phyloP scores from a whole-genome alignment of 2,113 vertebrate species.

The Dasyprocta punctata region DNA sequence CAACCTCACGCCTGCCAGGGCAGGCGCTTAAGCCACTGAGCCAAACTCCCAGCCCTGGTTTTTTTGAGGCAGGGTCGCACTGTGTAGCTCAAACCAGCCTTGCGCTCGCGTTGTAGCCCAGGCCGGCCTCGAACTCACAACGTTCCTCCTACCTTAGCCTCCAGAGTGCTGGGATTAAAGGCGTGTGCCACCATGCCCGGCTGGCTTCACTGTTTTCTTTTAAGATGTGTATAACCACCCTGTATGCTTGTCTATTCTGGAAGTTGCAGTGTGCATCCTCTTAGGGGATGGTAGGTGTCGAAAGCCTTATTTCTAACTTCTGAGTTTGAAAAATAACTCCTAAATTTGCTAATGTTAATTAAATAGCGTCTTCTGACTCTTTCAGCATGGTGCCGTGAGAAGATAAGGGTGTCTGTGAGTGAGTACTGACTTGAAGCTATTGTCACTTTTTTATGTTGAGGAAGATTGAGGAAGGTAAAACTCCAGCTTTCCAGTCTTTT shows the following conservation, averaged over 20 bases:
- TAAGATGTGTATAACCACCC: conserved; percentile 35
- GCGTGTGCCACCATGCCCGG: too few relatives aligned
- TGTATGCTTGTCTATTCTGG: not conserved
- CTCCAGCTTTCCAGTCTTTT: conserved; percentile 43
- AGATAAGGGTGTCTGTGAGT: not conserved
- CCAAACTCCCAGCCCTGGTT: too few relatives aligned
- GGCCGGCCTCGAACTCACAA: too few relatives aligned
- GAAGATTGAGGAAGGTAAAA: conserved; percentile 34
- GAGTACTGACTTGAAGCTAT: not conserved
- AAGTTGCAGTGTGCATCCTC: not conserved
- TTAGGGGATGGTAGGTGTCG: not conserved
- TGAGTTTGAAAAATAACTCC: conserved; percentile 38
- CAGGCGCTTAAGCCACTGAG: too few relatives aligned
- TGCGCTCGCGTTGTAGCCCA: too few relatives aligned
- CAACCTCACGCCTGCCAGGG: too few relatives aligned
- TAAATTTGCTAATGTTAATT: not conserved
- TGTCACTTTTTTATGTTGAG: conserved; percentile 11
- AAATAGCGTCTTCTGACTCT: not conserved
- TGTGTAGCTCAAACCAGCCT: too few relatives aligned
- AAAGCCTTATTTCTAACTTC: not conserved
- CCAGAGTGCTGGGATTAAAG: too few relatives aligned
- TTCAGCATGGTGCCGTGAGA: not conserved
- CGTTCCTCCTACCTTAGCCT: too few relatives aligned
- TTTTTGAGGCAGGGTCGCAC: too few relatives aligned
- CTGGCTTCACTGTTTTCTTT: conserved; percentile 34